These are phyloP conservation scores for Archips crataeganus DNA, from an alignment of 2,888 invertebrate species.

Conservation along the genomic window DNA sequence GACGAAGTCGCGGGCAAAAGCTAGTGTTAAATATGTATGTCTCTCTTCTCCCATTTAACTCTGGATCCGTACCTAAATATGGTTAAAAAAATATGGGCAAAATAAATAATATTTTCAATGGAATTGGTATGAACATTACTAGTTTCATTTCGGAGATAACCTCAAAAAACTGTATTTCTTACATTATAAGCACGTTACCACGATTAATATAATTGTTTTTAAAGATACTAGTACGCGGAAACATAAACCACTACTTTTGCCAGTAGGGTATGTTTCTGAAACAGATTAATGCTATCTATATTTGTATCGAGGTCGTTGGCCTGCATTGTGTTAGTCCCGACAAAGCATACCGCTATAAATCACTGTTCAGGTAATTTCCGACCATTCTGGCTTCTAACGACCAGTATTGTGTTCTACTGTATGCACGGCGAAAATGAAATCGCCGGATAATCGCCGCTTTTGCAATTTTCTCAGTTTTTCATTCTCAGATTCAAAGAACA, in stretches of 20 bases:
- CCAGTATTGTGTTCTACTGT: constrained; percentile 66
- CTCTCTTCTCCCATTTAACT: too few species aligned
- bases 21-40: too few species aligned
- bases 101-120: too few species aligned
- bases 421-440: constrained; percentile 41
- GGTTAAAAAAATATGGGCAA: too few species aligned
- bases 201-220: too few species aligned
- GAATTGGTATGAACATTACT: too few species aligned
- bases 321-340: constrained; percentile 58
- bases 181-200: not conserved
- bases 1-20: too few species aligned
- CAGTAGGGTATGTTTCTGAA: constrained; percentile 49
- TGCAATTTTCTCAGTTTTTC: constrained; percentile 13
- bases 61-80: too few species aligned
- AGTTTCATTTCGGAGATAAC: too few species aligned
- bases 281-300: constrained; percentile 66
- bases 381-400: constrained; percentile 73
- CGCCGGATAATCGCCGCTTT: constrained; percentile 16
- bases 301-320: constrained; percentile 65
- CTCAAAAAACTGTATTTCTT: not conserved
- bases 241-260: not conserved
- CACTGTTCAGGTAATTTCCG: constrained; percentile 77
- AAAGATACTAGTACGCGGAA: not conserved
- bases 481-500: constrained; percentile 14
- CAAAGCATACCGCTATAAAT: constrained; percentile 69